Evolutionary conservation across 2,888 invertebrate species (phyloP).

Genomic region (Apantesis nais): DNA sequence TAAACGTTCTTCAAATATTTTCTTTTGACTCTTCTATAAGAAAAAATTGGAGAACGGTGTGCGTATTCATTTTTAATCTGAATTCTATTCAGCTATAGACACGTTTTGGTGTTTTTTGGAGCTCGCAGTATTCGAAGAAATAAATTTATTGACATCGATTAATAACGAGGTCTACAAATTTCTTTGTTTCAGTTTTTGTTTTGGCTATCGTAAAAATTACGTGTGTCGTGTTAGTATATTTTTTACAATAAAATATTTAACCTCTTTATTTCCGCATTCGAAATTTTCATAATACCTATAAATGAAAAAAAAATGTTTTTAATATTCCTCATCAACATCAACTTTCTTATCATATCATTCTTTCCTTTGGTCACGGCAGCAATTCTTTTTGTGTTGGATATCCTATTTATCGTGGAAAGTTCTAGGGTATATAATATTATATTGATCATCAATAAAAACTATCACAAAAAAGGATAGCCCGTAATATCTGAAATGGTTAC

Average conservation of each 20-base stretch:
- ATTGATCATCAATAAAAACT: too few relatives aligned
- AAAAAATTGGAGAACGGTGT: conserved; percentile 15
- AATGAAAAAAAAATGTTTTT: too few relatives aligned
- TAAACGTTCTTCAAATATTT: conserved; percentile 13
- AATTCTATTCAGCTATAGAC: conserved; percentile 3
- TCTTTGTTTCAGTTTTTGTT: background rate
- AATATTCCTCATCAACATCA: too few relatives aligned
- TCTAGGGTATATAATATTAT: too few relatives aligned
- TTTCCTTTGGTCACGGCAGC: too few relatives aligned
- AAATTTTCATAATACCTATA: too few relatives aligned
- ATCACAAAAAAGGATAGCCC: too few relatives aligned
- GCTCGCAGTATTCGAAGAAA: background rate
- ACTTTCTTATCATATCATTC: too few relatives aligned
- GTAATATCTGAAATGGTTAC: too few relatives aligned
- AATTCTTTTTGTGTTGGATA: too few relatives aligned
- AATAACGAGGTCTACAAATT: background rate
- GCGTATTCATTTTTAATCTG: conserved; percentile 23
- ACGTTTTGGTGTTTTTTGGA: conserved; percentile 14
- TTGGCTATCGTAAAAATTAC: background rate
- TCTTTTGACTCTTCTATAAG: background rate
- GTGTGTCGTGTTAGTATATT: background rate
- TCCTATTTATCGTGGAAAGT: too few relatives aligned
- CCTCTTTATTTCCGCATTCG: too few relatives aligned
- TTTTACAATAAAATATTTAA: background rate
- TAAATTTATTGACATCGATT: conserved; percentile 1